These are phyloP conservation scores for Pionites leucogaster DNA, from an alignment of 2,113 vertebrate species.

Conservation along the genomic window DNA sequence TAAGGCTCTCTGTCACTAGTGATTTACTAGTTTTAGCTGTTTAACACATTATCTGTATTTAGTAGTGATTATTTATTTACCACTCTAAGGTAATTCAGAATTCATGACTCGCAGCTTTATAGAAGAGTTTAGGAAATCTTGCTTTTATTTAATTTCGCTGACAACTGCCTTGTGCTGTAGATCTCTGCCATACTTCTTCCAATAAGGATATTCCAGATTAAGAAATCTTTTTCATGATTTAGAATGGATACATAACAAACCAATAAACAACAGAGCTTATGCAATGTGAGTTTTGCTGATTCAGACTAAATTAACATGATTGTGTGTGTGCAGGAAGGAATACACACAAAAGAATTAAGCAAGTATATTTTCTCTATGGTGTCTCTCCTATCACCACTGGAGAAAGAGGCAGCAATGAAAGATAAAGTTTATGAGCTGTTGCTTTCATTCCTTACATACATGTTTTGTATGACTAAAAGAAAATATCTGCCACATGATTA, in stretches of 20 bases:
- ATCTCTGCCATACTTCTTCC: conserved; percentile 63
- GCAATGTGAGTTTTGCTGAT: background rate
- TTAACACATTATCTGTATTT: conserved; percentile 78
- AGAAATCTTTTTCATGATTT: conserved; percentile 36
- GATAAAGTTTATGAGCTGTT: background rate
- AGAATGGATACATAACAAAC: background rate
- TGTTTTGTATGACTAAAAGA: background rate
- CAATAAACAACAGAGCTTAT: background rate
- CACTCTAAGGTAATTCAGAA: conserved; percentile 70
- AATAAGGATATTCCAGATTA: conserved; percentile 13
- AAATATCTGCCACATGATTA: background rate
- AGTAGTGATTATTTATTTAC: conserved; percentile 80
- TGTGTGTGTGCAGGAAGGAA: background rate
- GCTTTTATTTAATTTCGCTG: conserved; percentile 68
- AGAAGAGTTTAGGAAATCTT: conserved; percentile 64
- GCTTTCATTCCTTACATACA: background rate
- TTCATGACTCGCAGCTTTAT: conserved; percentile 67
- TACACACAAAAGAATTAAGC: background rate
- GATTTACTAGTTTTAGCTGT: conserved; percentile 75
- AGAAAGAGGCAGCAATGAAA: conserved; percentile 19
- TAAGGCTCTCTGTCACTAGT: conserved; percentile 75
- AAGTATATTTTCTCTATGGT: background rate
- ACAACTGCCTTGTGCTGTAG: conserved; percentile 56
- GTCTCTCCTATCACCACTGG: background rate
- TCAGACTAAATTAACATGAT: background rate